phyloP scores from a whole-genome alignment of 2,113 vertebrate species.

The Nicator chloris region DNA sequence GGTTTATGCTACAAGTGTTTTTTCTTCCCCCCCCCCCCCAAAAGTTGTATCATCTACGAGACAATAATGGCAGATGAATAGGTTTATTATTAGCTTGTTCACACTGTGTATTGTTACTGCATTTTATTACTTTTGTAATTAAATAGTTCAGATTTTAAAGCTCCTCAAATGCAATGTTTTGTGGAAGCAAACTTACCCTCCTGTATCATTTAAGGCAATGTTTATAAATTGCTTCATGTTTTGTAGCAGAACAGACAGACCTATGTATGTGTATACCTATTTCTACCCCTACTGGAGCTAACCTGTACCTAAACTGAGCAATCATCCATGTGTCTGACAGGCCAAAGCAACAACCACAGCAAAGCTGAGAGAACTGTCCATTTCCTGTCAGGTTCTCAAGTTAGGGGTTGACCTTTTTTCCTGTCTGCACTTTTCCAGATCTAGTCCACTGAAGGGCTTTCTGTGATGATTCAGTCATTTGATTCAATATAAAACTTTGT shows the following conservation, averaged over 20 bases:
- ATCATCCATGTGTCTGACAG: neutral
- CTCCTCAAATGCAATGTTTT: neutral
- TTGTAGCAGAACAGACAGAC: neutral
- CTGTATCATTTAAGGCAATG: neutral
- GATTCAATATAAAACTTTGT: neutral
- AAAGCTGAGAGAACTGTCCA: neutral
- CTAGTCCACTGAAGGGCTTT: neutral
- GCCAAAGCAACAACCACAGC: neutral
- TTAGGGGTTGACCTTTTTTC: neutral
- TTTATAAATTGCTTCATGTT: neutral
- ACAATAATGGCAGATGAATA: neutral
- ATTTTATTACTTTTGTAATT: neutral
- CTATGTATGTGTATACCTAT: neutral
- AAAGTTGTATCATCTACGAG: neutral
- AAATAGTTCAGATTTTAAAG: neutral
- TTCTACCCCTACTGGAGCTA: neutral
- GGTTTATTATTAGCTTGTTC: neutral
- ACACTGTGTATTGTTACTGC: neutral
- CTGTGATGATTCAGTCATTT: neutral
- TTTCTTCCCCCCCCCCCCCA: fast-evolving
- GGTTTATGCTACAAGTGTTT: neutral
- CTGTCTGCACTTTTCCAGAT: neutral
- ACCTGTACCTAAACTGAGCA: neutral
- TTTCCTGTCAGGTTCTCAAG: neutral
- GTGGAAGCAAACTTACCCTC: neutral